phyloP scores from a whole-genome alignment of 2,888 invertebrate species.

The Acrocyrtus sp. region DNA sequence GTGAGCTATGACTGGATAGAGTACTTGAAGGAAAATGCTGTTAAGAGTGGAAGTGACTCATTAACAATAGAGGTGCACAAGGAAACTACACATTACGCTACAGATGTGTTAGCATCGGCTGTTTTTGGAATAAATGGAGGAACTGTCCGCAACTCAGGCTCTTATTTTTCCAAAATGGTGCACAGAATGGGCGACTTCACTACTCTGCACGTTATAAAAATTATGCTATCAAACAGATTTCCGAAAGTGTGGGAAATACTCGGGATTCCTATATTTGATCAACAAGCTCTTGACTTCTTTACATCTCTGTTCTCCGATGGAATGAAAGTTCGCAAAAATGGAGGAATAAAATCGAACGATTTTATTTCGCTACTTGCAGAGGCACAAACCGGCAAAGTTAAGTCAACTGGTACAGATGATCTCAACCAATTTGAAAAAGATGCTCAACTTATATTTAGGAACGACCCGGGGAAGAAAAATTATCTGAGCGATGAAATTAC shows the following conservation, averaged over 20 bases:
- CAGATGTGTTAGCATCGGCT: not conserved
- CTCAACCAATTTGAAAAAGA: constrained; percentile 19
- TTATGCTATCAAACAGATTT: not conserved
- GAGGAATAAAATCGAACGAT: not conserved
- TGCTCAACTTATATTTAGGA: not conserved
- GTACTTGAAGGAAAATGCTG: not conserved
- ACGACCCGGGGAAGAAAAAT: not conserved
- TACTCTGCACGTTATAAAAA: not conserved
- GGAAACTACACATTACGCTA: not conserved
- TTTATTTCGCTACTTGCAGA: not conserved
- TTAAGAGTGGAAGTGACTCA: not conserved
- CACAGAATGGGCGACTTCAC: not conserved
- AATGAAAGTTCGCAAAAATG: not conserved
- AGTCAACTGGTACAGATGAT: not conserved
- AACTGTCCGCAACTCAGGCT: not conserved
- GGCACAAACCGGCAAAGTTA: not conserved
- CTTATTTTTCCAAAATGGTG: not conserved
- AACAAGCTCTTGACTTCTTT: not conserved
- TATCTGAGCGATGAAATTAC: constrained; percentile 5
- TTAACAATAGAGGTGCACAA: not conserved
- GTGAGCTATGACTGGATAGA: not conserved
- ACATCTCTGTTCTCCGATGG: not conserved
- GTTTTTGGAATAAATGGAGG: not conserved
- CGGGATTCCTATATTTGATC: not conserved
- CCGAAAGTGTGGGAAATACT: not conserved